Evolutionary conservation across 2,888 invertebrate species (phyloP), one percentile per base, ranked within the genome.

Genomic region (Acanthosoma haemorrhoidale): DNA sequence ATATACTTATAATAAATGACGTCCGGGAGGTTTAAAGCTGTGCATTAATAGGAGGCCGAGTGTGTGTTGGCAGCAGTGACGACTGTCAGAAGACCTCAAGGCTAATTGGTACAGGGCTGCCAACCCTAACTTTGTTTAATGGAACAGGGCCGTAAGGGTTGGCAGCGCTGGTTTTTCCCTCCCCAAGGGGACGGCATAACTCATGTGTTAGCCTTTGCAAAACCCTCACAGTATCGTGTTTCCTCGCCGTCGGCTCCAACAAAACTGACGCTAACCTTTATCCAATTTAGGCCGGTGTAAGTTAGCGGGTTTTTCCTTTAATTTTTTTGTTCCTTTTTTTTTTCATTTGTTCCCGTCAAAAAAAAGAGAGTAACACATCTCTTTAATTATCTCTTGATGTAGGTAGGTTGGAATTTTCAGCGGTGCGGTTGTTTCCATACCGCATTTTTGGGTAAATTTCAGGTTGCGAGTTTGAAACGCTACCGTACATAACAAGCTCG

Each of bases 81-180:
- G 51, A 51, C 51, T 51, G 51, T 51, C 51, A 51, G 51, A 51
- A 25, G 51, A 51, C 51, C 25, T 51, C 51, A 51, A 51, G 51
- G 51, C 25, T 51, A 51, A 51, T 51, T 51, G 51, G 51, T 51
- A 51, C 51, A 51, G 51, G 51, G 29, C 51, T 51, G 51, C 51
- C 51, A 51, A 25, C 51, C 51, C 51, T 51, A 51, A 51, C 51
- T 51, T 51, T 51, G 51, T 51, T 51, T 51, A 51, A 51, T 51
- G 51, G 51, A 51, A 51, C 25, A 51, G 51, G 51, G 29, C 51
- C 51, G 29, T 51, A 51, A 51, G 51, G 51, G 51, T 51, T 51
- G 51, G 51, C 25, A 51, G 51, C 13, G 51, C 51, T 51, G 51
- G 51, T 51, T 51, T 51, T 51, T 51, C 51, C 51, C 51, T 51